Evolutionary conservation across 2,888 invertebrate genomes (phyloP).

Genomic region (Cerastis leucographa): DNA sequence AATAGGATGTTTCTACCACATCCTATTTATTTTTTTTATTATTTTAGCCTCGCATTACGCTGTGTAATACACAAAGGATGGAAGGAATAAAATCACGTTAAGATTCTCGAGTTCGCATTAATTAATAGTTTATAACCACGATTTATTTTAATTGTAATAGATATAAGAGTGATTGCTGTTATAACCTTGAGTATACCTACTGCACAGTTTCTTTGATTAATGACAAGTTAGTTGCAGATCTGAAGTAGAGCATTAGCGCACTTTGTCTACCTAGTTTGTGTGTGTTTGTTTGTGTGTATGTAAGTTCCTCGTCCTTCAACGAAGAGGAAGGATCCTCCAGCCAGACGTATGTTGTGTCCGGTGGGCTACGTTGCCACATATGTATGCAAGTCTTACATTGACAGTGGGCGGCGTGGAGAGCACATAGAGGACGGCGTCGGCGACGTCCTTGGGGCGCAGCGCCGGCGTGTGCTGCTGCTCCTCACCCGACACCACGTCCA

Average conservation of each 20-base stretch:
- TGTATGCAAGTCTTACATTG: conserved; percentile 75
- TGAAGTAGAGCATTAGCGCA: not conserved
- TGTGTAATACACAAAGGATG: not conserved
- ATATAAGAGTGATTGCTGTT: not conserved
- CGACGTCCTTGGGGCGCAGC: conserved; percentile 90
- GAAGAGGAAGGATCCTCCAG: not conserved
- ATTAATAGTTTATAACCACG: not conserved
- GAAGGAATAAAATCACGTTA: not conserved
- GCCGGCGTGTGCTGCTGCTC: conserved; percentile 76
- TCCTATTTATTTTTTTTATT: not conserved
- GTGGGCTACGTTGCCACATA: not conserved
- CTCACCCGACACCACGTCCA: conserved; percentile 71
- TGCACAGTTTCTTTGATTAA: not conserved
- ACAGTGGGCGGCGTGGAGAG: conserved; percentile 91
- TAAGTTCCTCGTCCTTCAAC: not conserved
- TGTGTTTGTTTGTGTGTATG: not conserved
- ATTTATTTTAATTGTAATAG: not conserved
- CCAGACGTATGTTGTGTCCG: not conserved
- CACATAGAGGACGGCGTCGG: conserved; percentile 91
- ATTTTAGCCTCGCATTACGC: not conserved
- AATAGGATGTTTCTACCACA: too few species aligned
- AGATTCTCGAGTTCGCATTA: not conserved
- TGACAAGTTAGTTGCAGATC: not conserved
- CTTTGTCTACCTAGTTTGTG: not conserved
- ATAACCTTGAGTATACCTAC: not conserved